Evolutionary conservation across 2,113 vertebrate genomes (phyloP), one percentile per base, ranked within the genome.

Genomic region (Gallinago paraguaiae): DNA sequence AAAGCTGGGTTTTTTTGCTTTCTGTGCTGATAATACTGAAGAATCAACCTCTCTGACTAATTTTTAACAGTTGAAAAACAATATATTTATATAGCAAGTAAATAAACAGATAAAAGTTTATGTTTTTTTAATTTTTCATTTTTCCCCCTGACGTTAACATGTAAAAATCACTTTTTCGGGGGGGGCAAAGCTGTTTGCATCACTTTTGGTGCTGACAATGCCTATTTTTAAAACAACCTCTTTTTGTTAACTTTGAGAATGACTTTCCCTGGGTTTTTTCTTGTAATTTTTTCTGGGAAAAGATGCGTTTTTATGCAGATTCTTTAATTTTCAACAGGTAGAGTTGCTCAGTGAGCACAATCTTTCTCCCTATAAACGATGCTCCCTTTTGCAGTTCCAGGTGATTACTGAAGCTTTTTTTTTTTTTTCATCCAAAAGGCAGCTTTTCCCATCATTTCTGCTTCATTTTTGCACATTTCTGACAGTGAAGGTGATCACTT

Each of bases 291-390:
- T 86, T 72, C 91, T 6, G 56, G 82, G 90, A 95, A 97, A 93
- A 45, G 68, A 28, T 41, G 53, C 2, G 92, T 91, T 97, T 97
- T 92, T 93, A 92, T 33, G 86, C 88, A 94, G 92, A 86, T 25
- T 95, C 90, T 77, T 82, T 90, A 28, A 95, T 96, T 97, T 96
- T 85, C 97, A 92, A 93, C 96, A 93, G 92, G 94, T 48, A 59
- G 74, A 93, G 64, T 41, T 90, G 85, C 96, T 84, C 53, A 11
- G 93, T 22, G 65, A 92, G 59, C 0, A 2, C 0, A 1, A 16
- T 23, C 4, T 1, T 2, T 5, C 37, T 96, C 67, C 15, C 51
- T 83, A 93, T 91, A 87, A 97, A 96, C 74, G 92, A 80, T 39
- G 84, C 39, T 95, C 81, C 95, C 79, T 71, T 82, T 23, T 95